Base-by-base conservation (phyloP, 92 coral and sea anemone genomes). In the Chrysogorgia sp. region DNA sequence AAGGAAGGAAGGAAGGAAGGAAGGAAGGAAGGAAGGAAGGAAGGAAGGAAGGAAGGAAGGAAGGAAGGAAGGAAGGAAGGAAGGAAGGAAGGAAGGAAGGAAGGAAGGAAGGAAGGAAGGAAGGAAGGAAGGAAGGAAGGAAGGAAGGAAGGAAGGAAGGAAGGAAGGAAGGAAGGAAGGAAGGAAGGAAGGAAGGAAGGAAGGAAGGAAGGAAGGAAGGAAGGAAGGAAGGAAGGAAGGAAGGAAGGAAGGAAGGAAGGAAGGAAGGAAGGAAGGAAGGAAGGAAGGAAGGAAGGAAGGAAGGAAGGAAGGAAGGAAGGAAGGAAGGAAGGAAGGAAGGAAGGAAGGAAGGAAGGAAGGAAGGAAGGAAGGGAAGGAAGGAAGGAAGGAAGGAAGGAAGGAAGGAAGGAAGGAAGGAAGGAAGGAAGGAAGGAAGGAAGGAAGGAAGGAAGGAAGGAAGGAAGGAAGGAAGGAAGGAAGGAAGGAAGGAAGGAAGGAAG, bases 381-480 rank as follows among this genome's bases (percentile, higher is more conserved):
- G 10, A 43, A 43, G 17, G 50, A 43, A 17, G 10, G 17, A 17
- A 43, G 50, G 17, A 43, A 43, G 50, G 17, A 43, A 17, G 17
- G 50, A 17, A 9, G 17, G 50, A 17, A 17, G 17, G 50, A 43
- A 43, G 50, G 50, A 9, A 43, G 9, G 50, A 43, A 43, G 50
- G 17, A 9, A 52, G 20, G 26, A 17, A 52, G 20, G 26, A 6
- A 52, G 20, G 59, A 17, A 52, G 20, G 59, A 52, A 52, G 59
- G 22, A 52, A 52, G 59, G 20, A 52, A 52, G 59, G 22, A 52
- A 52, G 59, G 59, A 52, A 52, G 59, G 22, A 52, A 52, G 59
- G 59, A 52, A 52, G 59, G 7, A 52, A 52, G 59, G 59, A 52
- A 52, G 59, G 22, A 52, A 52, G 59, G 59, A 52, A 52, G 59